Evolutionary conservation across 2,888 invertebrate species (phyloP), one percentile per base, ranked within the genome.

Genomic region (Clitarchus hookeri): DNA sequence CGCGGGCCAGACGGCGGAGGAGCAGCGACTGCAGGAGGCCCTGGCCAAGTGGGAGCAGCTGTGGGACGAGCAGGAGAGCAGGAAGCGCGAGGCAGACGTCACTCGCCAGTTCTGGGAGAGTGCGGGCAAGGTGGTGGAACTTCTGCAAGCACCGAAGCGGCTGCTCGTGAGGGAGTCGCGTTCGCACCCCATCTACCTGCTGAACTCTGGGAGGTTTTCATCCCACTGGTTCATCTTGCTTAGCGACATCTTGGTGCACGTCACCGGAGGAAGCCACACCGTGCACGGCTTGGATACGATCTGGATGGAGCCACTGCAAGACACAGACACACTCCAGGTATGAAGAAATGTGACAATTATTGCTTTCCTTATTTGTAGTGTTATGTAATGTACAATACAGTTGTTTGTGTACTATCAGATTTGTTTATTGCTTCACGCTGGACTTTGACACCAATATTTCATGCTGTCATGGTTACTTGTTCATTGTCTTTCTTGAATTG

Each of bases 161-260:
- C 93, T 97, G n/a, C 91, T 98, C 78, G 93, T 97, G 85, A 92
- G 96, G 86, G 97, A 97, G 89, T 97, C 97, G 0, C 94, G 94
- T 89, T 93, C 94, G 12, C 93, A 95, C 88, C 95, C 95, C 0
- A 91, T 98, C 4, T 94, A 94, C 88, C 92, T 97, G 87, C 92
- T 94, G 6, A 95, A 95, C 90, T 94, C 95, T 48, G 94, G 96
- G 36, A 93, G 96, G 88, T 96, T 97, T 91, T 95, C 95, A 8
- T 94, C 95, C 0, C 96, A 96, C 89, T 95, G 95, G 93, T 97
- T 98, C 89, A 94, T 97, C 88, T 92, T 98, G 84, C 94, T 98
- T 90, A 96, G 95, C 86, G 97, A 98, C 91, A 92, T 95, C 86
- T 95, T 98, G 88, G 94, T 97, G 86, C 97, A 97, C 90, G 92